Evolutionary conservation across 1,140 invertebrate species (phyloP).

Genomic region (Saccostrea echinata): DNA sequence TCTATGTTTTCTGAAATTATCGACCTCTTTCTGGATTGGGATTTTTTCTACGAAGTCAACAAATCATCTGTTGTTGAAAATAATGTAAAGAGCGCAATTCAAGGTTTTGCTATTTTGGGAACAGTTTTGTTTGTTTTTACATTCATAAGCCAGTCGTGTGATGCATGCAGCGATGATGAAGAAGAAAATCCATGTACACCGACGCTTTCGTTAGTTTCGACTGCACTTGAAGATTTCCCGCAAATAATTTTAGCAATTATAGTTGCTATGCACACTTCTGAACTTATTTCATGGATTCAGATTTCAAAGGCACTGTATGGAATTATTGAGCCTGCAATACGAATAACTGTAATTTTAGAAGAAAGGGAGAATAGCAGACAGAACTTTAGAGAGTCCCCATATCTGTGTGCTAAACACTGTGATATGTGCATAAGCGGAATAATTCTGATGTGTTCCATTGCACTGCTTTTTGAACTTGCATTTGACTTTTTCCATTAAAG

Average conservation of each 20-base stretch:
- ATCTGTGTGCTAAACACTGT: neutral
- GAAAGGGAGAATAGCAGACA: neutral
- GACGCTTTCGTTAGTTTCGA: neutral
- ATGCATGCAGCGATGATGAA: neutral
- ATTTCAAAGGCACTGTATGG: neutral
- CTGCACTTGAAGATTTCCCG: neutral
- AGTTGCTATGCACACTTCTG: neutral
- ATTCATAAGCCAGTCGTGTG: neutral
- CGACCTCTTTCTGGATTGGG: neutral
- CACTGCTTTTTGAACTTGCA: neutral
- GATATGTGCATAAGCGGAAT: neutral
- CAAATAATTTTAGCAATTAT: neutral
- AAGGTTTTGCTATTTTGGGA: neutral
- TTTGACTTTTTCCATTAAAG: too few relatives aligned
- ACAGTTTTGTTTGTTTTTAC: neutral
- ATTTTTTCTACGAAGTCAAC: neutral
- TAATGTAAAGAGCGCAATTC: neutral
- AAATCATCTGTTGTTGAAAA: neutral
- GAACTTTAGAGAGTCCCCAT: neutral
- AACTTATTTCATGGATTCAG: neutral
- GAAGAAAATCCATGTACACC: neutral
- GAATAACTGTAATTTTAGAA: neutral
- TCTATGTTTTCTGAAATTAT: neutral
- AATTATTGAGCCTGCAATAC: neutral
- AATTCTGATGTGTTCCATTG: neutral